Evolutionary conservation across 2,797 vertebrate genomes (phyloP).

Genomic region (Pipistrellus pipistrellus): DNA sequence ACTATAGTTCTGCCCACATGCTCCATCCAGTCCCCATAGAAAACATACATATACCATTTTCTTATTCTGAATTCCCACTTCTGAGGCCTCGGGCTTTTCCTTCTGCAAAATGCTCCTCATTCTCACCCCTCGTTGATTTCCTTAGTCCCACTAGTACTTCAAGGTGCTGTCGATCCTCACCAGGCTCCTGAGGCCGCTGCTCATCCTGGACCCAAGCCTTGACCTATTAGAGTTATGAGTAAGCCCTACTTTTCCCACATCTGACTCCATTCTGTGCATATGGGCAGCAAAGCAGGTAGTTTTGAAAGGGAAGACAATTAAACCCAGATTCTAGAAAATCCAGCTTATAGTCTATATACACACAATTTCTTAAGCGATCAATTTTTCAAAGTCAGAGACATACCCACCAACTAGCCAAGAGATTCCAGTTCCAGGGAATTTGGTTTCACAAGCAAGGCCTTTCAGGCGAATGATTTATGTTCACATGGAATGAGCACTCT

Average conservation of each 20-base stretch:
- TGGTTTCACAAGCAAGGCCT: constrained; percentile 64
- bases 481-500: constrained; percentile 56
- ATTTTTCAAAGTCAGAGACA: constrained; percentile 45
- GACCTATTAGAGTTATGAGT: neutral
- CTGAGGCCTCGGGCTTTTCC: neutral
- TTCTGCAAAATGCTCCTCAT: neutral
- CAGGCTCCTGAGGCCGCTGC: neutral
- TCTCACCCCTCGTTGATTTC: neutral
- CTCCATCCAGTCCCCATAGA: neutral
- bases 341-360: neutral
- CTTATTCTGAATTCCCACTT: constrained; percentile 3
- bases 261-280: neutral
- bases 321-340: constrained; percentile 24
- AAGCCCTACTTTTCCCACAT: constrained; percentile 22
- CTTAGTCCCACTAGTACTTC: neutral
- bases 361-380: constrained; percentile 20
- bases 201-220: neutral
- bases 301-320: constrained; percentile 39
- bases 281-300: neutral
- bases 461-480: constrained; percentile 56
- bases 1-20: neutral
- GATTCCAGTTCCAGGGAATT: constrained; percentile 56
- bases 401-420: constrained; percentile 32
- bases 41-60: neutral
- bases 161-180: neutral